Percentiles rank a stretch among this genome's conserved stretches.
Conservation (phyloP, 2,888 invertebrate genomes). For the Schizotus pectinicornis region DNA sequence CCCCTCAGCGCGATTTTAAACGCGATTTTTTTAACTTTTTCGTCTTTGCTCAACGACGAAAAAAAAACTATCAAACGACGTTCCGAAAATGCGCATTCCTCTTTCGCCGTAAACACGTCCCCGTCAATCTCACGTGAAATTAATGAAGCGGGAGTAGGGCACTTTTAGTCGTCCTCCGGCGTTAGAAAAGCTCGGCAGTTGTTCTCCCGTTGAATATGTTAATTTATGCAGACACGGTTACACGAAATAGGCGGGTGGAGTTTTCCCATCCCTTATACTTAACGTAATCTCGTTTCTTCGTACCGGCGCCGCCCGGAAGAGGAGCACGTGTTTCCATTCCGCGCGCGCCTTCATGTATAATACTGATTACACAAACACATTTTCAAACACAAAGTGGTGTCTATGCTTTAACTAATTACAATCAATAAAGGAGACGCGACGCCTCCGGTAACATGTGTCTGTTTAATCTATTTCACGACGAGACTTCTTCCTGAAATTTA, state of each 20-base stretch:
- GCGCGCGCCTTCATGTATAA: slow-evolving; percentile 13
- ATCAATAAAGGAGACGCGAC: slow-evolving; percentile 8
- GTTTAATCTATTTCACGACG: too few species aligned
- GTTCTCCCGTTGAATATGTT: slow-evolving; percentile 31
- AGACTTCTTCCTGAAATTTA: too few species aligned
- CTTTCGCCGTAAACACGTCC: not conserved
- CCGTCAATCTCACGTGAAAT: slow-evolving; percentile 3
- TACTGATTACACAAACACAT: slow-evolving; percentile 24
- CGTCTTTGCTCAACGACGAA: not conserved
- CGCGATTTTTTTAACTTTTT: too few species aligned
- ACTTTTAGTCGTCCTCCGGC: not conserved
- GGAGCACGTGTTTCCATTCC: slow-evolving; percentile 28
- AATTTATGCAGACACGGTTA: slow-evolving; percentile 40
- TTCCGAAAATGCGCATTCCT: not conserved
- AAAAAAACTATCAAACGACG: slow-evolving; percentile 3
- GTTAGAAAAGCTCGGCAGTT: slow-evolving; percentile 14
- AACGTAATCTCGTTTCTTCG: slow-evolving; percentile 28
- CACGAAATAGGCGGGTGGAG: slow-evolving; percentile 37
- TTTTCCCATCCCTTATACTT: slow-evolving; percentile 28
- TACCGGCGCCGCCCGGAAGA: slow-evolving; percentile 10
- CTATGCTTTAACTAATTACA: slow-evolving; percentile 20
- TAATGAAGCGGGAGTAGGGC: slow-evolving; percentile 1
- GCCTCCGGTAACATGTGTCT: not conserved
- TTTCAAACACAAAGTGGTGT: slow-evolving; percentile 17
- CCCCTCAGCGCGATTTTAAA: too few species aligned